These are phyloP conservation scores for Oreotrochilus melanogaster DNA, from an alignment of 2,113 vertebrate genomes.

Conservation along the genomic window DNA sequence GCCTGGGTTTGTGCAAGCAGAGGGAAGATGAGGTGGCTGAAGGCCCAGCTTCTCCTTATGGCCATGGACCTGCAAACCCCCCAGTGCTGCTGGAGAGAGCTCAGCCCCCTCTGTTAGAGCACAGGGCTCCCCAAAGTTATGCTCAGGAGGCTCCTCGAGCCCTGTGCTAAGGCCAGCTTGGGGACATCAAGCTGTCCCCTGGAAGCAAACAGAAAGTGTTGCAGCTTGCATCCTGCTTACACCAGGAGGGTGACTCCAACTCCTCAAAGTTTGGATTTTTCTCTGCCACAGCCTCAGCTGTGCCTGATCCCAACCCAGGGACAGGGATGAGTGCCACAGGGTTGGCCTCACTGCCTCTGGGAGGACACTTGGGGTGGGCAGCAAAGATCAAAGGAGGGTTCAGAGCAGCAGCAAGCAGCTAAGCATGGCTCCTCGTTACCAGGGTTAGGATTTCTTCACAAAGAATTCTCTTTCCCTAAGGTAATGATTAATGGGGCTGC, in stretches of 20 bases:
- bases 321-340: fast-evolving
- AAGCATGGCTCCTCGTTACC: not conserved
- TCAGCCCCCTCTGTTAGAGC: not conserved
- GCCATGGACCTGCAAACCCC: fast-evolving
- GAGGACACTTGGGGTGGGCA: fast-evolving
- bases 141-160: not conserved
- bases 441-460: not conserved
- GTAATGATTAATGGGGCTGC: slow-evolving; percentile 47
- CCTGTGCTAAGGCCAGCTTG: not conserved
- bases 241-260: not conserved
- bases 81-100: not conserved
- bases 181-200: not conserved
- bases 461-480: slow-evolving; percentile 56
- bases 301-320: fast-evolving
- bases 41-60: not conserved
- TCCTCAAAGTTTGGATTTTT: not conserved
- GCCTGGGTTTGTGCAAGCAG: fast-evolving
- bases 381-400: not conserved
- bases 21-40: not conserved
- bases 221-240: not conserved
- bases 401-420: not conserved
- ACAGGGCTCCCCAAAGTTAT: not conserved
- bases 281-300: fast-evolving
- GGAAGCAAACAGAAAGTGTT: not conserved
- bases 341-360: not conserved